Conservation (phyloP, 2,113 vertebrate species). For the Fregata magnificens region DNA sequence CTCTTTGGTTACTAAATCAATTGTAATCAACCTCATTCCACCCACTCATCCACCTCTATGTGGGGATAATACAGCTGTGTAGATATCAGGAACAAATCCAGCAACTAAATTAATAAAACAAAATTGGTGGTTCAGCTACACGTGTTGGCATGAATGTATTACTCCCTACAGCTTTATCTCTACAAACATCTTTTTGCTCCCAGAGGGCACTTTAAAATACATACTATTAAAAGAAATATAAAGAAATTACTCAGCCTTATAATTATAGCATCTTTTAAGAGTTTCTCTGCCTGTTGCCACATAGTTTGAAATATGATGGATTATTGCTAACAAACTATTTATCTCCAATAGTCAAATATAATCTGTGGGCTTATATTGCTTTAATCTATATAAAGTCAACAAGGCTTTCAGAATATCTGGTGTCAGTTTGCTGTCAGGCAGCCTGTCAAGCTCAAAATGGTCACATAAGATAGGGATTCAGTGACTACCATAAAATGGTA, state of each 20-base stretch:
- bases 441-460: background rate
- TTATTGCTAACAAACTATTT: background rate
- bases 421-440: background rate
- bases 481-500: background rate
- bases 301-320: background rate
- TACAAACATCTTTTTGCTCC: conserved; percentile 14
- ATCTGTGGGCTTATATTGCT: background rate
- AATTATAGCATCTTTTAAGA: conserved; percentile 13
- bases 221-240: conserved; percentile 18
- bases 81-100: conserved; percentile 48
- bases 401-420: background rate
- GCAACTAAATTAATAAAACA: conserved; percentile 52
- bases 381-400: background rate
- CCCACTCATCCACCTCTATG: conserved; percentile 41
- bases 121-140: conserved; percentile 47
- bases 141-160: background rate
- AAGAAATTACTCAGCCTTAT: conserved; percentile 13
- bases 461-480: background rate
- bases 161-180: conserved; percentile 32
- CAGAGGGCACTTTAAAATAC: conserved; percentile 3
- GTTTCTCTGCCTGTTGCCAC: conserved; percentile 1
- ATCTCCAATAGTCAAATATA: background rate
- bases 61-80: conserved; percentile 34
- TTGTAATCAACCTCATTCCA: conserved; percentile 44
- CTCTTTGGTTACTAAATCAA: conserved; percentile 51